Conservation (phyloP, 1,140 invertebrate genomes). For the Heliothis subflexa region DNA sequence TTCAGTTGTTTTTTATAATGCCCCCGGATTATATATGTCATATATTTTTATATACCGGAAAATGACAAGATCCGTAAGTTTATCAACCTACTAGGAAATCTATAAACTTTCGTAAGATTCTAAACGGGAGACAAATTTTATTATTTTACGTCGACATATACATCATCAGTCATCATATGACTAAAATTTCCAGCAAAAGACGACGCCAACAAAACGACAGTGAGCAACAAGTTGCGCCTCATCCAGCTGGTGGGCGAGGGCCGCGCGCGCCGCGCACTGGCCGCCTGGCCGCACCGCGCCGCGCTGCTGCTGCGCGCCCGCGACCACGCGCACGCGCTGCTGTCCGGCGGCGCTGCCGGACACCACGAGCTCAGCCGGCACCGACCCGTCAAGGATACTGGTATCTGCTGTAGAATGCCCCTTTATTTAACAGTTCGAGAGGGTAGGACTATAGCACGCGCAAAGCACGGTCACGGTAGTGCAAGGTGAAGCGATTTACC, state of each 20-base stretch:
- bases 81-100: too few relatives aligned
- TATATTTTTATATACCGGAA: background rate
- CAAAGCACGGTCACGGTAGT: too few relatives aligned
- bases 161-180: background rate
- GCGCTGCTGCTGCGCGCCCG: constrained; percentile 92
- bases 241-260: constrained; percentile 91
- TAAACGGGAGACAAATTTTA: too few relatives aligned
- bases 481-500: too few relatives aligned
- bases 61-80: too few relatives aligned
- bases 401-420: constrained; percentile 42
- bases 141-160: background rate
- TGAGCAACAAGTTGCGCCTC: constrained; percentile 90
- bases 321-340: constrained; percentile 92
- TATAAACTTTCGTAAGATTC: too few relatives aligned
- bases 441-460: too few relatives aligned
- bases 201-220: constrained; percentile 88
- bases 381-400: constrained; percentile 61
- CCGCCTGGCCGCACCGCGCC: constrained; percentile 92
- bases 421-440: too few relatives aligned
- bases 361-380: constrained; percentile 56
- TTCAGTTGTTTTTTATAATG: too few relatives aligned
- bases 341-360: constrained; percentile 86
- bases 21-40: too few relatives aligned
- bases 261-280: constrained; percentile 91
- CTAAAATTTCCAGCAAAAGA: constrained; percentile 87